These are phyloP conservation scores for Gnathonemus echidnorhynchus DNA, from an alignment of 2,113 vertebrate species.

Conservation along the genomic window DNA sequence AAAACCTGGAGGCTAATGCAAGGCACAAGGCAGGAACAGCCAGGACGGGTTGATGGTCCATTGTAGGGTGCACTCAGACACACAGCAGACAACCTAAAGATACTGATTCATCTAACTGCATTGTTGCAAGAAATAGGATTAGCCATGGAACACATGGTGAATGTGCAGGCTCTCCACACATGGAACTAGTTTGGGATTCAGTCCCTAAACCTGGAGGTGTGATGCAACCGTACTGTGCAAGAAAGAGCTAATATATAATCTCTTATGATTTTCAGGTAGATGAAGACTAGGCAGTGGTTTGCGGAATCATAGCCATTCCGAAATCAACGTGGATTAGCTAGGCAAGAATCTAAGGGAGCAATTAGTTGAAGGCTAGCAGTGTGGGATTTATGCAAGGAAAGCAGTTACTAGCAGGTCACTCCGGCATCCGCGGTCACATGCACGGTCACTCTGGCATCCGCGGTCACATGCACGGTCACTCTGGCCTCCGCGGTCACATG, in stretches of 20 bases:
- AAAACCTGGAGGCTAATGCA: background rate
- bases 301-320: background rate
- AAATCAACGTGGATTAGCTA: background rate
- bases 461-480: too few species aligned
- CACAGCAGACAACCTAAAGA: background rate
- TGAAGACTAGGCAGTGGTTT: background rate
- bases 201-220: background rate
- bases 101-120: background rate
- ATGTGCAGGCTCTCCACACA: background rate
- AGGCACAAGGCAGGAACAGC: background rate
- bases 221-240: background rate
- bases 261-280: background rate
- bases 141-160: background rate
- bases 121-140: background rate
- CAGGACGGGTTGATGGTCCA: background rate
- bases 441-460: too few species aligned
- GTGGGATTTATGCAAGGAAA: background rate
- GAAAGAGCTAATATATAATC: background rate
- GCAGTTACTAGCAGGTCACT: background rate
- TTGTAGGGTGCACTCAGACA: background rate
- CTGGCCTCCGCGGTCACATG: too few species aligned
- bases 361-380: background rate
- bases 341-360: background rate
- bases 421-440: too few species aligned
- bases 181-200: background rate